Evolutionary conservation across 2,888 invertebrate genomes (phyloP).

Genomic region (Cartodere bifasciata): DNA sequence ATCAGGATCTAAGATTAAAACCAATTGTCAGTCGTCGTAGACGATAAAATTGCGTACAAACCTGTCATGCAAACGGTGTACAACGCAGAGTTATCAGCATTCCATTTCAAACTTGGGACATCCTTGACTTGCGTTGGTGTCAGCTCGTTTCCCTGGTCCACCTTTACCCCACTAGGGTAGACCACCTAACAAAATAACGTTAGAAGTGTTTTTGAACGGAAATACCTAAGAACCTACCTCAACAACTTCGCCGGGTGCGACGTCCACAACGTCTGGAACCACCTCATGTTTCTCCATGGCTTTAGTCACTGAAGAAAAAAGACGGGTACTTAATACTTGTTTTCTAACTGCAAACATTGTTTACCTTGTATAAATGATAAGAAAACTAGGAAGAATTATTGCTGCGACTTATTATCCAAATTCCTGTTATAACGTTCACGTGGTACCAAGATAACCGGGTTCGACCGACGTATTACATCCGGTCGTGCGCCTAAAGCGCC

Average conservation of each 20-base stretch:
- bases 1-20: too few species aligned
- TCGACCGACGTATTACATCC: too few species aligned
- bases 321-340: constrained; percentile 1
- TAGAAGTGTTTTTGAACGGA: constrained; percentile 3
- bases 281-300: constrained; percentile 25
- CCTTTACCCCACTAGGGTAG: constrained; percentile 23
- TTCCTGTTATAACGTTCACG: too few species aligned
- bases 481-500: too few species aligned
- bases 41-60: constrained; percentile 8
- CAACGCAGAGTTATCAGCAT: constrained; percentile 30
- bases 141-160: constrained; percentile 23
- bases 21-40: too few species aligned
- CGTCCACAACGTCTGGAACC: constrained; percentile 27
- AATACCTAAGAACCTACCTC: constrained; percentile 15
- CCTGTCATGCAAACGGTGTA: constrained; percentile 48
- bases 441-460: too few species aligned
- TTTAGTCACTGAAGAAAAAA: constrained; percentile 10
- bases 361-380: too few species aligned
- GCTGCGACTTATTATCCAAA: too few species aligned
- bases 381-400: too few species aligned
- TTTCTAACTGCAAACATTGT: constrained; percentile 3
- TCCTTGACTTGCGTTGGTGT: constrained; percentile 28
- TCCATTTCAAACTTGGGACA: constrained; percentile 40
- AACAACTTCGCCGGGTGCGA: constrained; percentile 20
- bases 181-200: constrained; percentile 16